These are phyloP conservation scores for Corydoras sp. DNA, from an alignment of 2,113 vertebrate genomes.

Conservation along the genomic window DNA sequence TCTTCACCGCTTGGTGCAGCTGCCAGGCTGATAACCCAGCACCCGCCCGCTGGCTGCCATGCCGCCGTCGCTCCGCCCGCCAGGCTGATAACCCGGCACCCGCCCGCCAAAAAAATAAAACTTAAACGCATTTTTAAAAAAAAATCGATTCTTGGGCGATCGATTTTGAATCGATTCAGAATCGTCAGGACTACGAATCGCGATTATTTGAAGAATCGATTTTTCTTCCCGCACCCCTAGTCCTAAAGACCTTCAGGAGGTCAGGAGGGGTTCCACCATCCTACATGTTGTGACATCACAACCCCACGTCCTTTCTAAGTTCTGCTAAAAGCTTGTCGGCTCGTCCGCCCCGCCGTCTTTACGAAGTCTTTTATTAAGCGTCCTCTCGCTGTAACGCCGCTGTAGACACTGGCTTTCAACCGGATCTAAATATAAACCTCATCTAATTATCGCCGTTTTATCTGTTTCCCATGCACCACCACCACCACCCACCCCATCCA, in stretches of 20 bases:
- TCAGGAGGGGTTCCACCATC: too few species aligned
- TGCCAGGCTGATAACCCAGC: slow-evolving; percentile 4
- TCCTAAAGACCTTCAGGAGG: too few species aligned
- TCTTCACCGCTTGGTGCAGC: neutral
- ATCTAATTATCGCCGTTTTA: neutral
- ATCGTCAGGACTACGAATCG: too few species aligned
- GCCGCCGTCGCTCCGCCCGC: neutral
- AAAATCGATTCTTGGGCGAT: too few species aligned
- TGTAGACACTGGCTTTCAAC: neutral
- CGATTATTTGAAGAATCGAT: too few species aligned
- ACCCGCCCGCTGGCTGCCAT: neutral
- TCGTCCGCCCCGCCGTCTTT: neutral
- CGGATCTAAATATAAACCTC: neutral
- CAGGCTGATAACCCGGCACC: neutral
- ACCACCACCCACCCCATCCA: neutral
- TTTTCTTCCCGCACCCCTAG: too few species aligned
- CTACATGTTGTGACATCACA: too few species aligned
- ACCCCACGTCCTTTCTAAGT: too few species aligned
- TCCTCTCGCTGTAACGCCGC: neutral
- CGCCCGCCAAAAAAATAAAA: neutral
- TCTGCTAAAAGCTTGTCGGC: too few species aligned
- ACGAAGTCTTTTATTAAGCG: slow-evolving; percentile 11
- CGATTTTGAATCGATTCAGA: too few species aligned
- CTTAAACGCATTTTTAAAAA: too few species aligned
- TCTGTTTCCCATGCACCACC: neutral